These are phyloP conservation scores for Diachrysia chrysitis DNA, from an alignment of 2,888 invertebrate species.

Conservation along the genomic window DNA sequence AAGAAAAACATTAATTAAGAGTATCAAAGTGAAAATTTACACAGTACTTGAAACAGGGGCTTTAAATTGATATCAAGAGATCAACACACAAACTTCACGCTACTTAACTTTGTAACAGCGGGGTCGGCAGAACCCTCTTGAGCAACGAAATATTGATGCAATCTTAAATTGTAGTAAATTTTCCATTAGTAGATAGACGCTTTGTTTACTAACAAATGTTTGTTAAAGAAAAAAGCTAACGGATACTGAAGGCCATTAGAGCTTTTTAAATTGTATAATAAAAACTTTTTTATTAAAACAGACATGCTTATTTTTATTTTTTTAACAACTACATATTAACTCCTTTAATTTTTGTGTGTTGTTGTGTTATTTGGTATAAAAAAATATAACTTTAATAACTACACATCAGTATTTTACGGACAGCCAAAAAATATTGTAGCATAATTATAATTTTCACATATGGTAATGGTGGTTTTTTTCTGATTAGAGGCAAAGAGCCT, in stretches of 20 bases:
- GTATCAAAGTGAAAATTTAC: constrained; percentile 46
- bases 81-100: constrained; percentile 58
- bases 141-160: constrained; percentile 35
- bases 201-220: constrained; percentile 8
- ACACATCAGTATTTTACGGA: too few species aligned
- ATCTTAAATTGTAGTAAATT: constrained; percentile 39
- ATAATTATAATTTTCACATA: too few species aligned
- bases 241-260: neutral
- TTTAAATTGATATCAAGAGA: constrained; percentile 59
- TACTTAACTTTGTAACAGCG: constrained; percentile 43
- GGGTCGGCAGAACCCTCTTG: constrained; percentile 38
- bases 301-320: too few species aligned
- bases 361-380: too few species aligned
- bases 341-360: too few species aligned
- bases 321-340: too few species aligned
- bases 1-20: constrained; percentile 3
- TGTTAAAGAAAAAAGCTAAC: neutral
- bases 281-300: neutral
- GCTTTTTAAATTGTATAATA: neutral
- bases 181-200: neutral
- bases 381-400: too few species aligned
- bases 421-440: too few species aligned
- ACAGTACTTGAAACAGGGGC: constrained; percentile 37
- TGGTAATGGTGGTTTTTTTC: too few species aligned
- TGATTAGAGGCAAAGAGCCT: too few species aligned